A percentile compares a stretch with the other conserved stretches of the same genome.
These are phyloP conservation scores for Acanthiza pusilla DNA, from an alignment of 2,797 vertebrate genomes.

Conservation along the genomic window DNA sequence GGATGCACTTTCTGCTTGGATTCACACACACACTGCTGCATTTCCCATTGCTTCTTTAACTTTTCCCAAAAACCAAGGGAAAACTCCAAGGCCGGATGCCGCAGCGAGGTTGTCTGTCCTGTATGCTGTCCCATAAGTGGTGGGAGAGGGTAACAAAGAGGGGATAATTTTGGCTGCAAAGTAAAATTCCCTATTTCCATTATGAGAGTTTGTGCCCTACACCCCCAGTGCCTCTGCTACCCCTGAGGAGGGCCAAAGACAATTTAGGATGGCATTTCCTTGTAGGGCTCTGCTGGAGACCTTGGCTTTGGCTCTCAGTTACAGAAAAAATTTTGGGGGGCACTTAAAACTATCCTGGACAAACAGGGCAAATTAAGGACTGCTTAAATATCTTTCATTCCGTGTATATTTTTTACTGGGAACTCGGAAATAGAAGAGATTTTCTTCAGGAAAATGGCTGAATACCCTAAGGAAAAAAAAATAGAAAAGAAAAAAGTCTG, in stretches of 20 bases:
- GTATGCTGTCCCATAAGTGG: neutral
- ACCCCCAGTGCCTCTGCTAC: rapidly evolving
- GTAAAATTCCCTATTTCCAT: neutral
- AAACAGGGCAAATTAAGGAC: neutral
- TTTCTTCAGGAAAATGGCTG: neutral
- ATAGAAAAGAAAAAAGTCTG: rapidly evolving
- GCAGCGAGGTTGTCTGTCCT: neutral
- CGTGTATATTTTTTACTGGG: neutral
- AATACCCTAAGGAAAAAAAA: neutral
- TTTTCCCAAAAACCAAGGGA: neutral
- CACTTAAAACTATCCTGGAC: neutral
- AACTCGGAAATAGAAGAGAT: neutral
- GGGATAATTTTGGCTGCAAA: neutral
- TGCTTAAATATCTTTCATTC: neutral
- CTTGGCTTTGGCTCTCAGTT: neutral
- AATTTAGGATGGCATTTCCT: neutral
- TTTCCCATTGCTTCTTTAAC: neutral
- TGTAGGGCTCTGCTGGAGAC: neutral
- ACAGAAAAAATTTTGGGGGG: neutral
- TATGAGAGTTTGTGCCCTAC: neutral
- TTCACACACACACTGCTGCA: neutral
- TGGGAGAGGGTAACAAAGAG: neutral
- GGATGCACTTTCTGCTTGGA: neutral
- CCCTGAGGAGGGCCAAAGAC: neutral
- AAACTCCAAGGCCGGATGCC: neutral